These are phyloP conservation scores for Microchrysa polita DNA, from an alignment of 2,888 invertebrate species.

Conservation along the genomic window DNA sequence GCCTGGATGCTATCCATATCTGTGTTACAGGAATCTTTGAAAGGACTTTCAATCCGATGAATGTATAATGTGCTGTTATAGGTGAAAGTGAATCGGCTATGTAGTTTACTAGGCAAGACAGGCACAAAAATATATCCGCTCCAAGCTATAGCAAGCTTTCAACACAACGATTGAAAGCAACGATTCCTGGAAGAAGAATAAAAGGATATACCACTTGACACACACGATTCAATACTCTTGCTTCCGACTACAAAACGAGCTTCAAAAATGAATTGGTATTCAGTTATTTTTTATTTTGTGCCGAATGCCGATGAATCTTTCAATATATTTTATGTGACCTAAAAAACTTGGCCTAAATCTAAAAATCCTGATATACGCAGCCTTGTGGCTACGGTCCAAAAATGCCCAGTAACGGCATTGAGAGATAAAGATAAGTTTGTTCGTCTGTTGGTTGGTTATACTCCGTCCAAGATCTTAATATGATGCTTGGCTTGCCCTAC, in stretches of 20 bases:
- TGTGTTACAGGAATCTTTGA: neutral
- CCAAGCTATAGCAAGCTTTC: too few species aligned
- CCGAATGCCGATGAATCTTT: neutral
- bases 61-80: neutral
- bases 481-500: too few species aligned
- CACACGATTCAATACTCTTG: too few species aligned
- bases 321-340: conserved; percentile 27
- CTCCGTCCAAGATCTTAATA: too few species aligned
- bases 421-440: neutral
- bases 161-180: too few species aligned
- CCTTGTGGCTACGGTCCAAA: conserved; percentile 19
- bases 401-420: conserved; percentile 13
- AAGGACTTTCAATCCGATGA: neutral
- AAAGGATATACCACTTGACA: too few species aligned
- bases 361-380: conserved; percentile 20
- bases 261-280: too few species aligned
- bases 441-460: neutral
- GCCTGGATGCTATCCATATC: neutral
- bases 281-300: neutral
- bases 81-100: too few species aligned
- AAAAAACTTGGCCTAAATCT: conserved; percentile 30
- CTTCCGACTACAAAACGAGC: too few species aligned
- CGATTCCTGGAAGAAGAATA: too few species aligned
- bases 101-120: too few species aligned
- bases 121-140: too few species aligned